Conservation (phyloP, 2,797 vertebrate species). For the Sitta carolinensis region DNA sequence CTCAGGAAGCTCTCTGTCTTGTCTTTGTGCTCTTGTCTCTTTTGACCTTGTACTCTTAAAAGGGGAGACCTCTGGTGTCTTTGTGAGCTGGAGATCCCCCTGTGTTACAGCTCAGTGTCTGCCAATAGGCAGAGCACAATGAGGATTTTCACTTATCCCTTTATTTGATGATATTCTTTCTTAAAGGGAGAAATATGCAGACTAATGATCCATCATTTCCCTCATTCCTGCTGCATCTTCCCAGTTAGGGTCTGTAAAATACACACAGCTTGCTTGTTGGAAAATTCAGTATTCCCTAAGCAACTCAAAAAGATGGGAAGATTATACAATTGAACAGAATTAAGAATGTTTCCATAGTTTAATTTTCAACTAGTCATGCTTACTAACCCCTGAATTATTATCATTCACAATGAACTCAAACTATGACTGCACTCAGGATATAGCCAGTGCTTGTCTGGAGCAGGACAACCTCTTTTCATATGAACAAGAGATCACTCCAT, state of each 20-base stretch:
- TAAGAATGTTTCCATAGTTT: not conserved
- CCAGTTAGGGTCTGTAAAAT: not conserved
- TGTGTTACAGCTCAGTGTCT: not conserved
- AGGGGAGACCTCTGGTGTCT: not conserved
- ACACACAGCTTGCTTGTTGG: not conserved
- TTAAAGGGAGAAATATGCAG: not conserved
- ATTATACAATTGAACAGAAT: not conserved
- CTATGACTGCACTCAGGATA: not conserved
- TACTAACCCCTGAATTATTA: not conserved
- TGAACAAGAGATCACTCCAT: not conserved
- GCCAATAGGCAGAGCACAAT: not conserved
- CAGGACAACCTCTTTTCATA: not conserved
- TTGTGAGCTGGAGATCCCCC: not conserved
- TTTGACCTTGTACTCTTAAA: not conserved
- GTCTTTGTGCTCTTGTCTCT: not conserved
- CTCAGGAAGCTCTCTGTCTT: not conserved
- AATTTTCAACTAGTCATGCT: not conserved
- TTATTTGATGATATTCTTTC: not conserved
- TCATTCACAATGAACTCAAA: not conserved
- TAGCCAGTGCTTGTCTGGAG: not conserved
- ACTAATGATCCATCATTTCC: not conserved
- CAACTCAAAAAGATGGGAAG: not conserved
- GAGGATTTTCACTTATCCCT: not conserved
- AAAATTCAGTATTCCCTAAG: not conserved
- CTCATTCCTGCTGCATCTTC: not conserved